These are phyloP conservation scores for Axea sp. DNA, from an alignment of 2,888 invertebrate genomes.

Conservation along the genomic window DNA sequence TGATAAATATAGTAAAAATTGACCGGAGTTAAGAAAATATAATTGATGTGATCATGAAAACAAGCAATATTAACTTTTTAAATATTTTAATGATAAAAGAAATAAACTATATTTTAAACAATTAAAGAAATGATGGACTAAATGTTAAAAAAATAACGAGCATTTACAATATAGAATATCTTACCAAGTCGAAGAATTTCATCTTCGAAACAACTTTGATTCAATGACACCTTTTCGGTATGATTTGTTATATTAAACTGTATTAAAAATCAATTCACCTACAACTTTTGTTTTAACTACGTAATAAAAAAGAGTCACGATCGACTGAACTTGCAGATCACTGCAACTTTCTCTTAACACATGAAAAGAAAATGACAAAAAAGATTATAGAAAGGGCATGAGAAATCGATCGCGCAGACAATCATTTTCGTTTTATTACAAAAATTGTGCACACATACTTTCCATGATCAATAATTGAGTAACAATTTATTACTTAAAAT, in stretches of 20 bases:
- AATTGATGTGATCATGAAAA: too few species aligned
- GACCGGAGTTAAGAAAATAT: too few species aligned
- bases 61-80: too few species aligned
- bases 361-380: neutral
- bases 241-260: constrained; percentile 12
- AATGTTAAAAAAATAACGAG: too few species aligned
- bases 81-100: too few species aligned
- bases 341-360: constrained; percentile 37
- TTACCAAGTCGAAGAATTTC: constrained; percentile 25
- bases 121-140: too few species aligned
- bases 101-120: constrained; percentile 4
- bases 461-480: constrained; percentile 74
- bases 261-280: constrained; percentile 3
- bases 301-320: constrained; percentile 44
- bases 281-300: constrained; percentile 35
- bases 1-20: too few species aligned
- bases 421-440: constrained; percentile 72
- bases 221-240: constrained; percentile 4
- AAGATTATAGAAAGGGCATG: constrained; percentile 18
- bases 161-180: neutral
- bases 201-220: constrained; percentile 5
- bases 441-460: constrained; percentile 76
- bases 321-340: constrained; percentile 5
- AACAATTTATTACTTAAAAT: constrained; percentile 77
- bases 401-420: constrained; percentile 69